Base-by-base conservation (phyloP, 2,888 invertebrate genomes). In the Plemyria rubiginata region DNA sequence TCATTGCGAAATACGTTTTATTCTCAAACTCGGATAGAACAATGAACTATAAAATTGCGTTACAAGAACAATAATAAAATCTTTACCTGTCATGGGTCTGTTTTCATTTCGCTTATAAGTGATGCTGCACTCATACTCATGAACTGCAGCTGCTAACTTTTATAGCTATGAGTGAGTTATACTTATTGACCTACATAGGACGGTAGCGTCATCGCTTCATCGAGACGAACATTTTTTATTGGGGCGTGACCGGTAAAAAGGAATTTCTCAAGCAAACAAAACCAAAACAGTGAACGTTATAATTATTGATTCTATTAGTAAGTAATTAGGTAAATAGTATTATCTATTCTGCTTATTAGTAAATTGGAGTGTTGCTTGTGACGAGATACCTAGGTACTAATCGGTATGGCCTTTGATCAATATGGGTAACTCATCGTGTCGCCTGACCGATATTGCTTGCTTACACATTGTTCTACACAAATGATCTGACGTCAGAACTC, bases 181-280 rank as follows among this genome's bases (percentile, higher is more conserved):
- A 61, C 60, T 66, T 63, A 85, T 84, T 92, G 90, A 91, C 91
- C 92, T 81, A 86, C 90, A 90, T 91, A 86, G 58, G 77, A 71
- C 75, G 80, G 82, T 85, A 82, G 75, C 90, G 90, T 90, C 88
- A 89, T 88, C 86, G 78, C 77, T 75, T 70, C 75, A 55, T 73
- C 75, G 78, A 79, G 80, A 75, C 77, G 68, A 77, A 73, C 78
- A 66, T 79, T 79, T 80, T 82, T 77, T 74, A 78, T 75, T 76
- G 78, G 84, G 89, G 88, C 78, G 89, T 86, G 84, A 82, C 70
- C 73, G 77, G 66, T 80, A 78, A 80, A 63, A 67, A 48, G 53
- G 16, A 40, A 50, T 40, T 28, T 48, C 38, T 48, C 22, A 46
- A 38, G 28, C 36, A 32, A 45, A 45, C 15, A 15, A 8, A 38